Evolutionary conservation across 2,888 invertebrate species (phyloP), one percentile per base, ranked within the genome.

Genomic region (Apotomis betuletana): DNA sequence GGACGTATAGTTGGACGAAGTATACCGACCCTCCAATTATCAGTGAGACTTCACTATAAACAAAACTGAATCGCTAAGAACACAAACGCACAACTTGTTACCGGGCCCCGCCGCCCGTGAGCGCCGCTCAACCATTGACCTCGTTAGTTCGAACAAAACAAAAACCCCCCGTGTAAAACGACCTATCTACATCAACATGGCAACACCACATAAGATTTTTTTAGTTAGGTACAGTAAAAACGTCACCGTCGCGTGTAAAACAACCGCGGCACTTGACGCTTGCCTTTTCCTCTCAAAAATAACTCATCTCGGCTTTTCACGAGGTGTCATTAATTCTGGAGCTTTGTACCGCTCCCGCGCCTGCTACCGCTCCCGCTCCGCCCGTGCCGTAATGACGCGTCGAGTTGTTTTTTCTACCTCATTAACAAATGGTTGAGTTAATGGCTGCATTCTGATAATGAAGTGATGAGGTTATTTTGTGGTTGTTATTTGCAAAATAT

Each of bases 241-340:
- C 86, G 81, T 79, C 81, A 81, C 81, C 81, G 77, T 78, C 81
- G 81, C 83, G 83, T 89, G 88, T 90, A 88, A 88, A 91, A 92
- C 91, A 92, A 91, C 85, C 89, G 85, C 84, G 80, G 82, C 87
- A 90, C 90, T 91, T 85, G 85, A 85, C 89, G 90, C 87, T 88
- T 85, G 91, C 92, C 91, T 92, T 92, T 92, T 93, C 88, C 91
- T 89, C 92, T 92, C 90, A 86, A 91, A 92, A 91, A 91, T 91
- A 92, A 91, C 92, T 92, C 92, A 92, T 92, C 92, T 88, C 90
- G 87, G 83, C 88, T 88, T 90, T 90, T 90, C 90, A 88, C 86
- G 87, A 88, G 90, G 89, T 91, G 90, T 91, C 91, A 92, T 91
- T 92, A 92, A 90, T 90, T 88, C 87, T 81, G 82, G 77, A 81